Evolutionary conservation across 2,797 vertebrate genomes (phyloP), one percentile per base, ranked within the genome.

Genomic region (Schizopygopsis malacanthus): DNA sequence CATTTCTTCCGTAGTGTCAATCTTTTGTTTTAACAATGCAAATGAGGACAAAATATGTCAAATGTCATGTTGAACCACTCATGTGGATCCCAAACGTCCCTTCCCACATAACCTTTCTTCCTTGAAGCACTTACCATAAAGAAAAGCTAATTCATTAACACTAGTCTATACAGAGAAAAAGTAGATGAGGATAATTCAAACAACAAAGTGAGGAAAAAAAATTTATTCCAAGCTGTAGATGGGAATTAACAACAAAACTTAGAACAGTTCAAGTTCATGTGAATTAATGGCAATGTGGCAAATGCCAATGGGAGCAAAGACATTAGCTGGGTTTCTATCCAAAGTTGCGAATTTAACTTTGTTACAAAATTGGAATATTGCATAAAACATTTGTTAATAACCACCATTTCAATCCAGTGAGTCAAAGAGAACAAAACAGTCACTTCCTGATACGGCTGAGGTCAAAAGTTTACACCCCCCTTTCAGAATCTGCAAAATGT

Each of bases 21-120:
- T 80, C 73, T 76, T 45, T 25, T 47, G 63, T 77, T 82, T 56
- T 79, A 56, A 72, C 70, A 33, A 81, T 79, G 61, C 37, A 77
- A 82, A 79, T 18, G 15, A 84, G 63, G 13, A 20, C 18, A 45
- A 83, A 28, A 37, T n/a, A 43, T 72, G 33, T 41, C 25, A 82
- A 79, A 82, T 25, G n/a, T 20, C 73, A 67, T 18, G 52, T 47
- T 54, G 1, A 65, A 61, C 54, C 70, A 50, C 25, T 16, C 16
- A 25, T 22, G 10, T 47, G 20, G 50, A 52, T 50, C 13, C 5
- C 33, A 39, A 28, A 72, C 45, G 6, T 47, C 65, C 72, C 43
- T 70, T 70, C 71, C 10, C 25, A 47, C 2, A 33, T 16, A 67
- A 80, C 43, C 9, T 80, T 67, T 65, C n/a, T 28, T 45, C 56